Evolutionary conservation across 2,888 invertebrate genomes (phyloP).

Genomic region (Nysson spinosus): DNA sequence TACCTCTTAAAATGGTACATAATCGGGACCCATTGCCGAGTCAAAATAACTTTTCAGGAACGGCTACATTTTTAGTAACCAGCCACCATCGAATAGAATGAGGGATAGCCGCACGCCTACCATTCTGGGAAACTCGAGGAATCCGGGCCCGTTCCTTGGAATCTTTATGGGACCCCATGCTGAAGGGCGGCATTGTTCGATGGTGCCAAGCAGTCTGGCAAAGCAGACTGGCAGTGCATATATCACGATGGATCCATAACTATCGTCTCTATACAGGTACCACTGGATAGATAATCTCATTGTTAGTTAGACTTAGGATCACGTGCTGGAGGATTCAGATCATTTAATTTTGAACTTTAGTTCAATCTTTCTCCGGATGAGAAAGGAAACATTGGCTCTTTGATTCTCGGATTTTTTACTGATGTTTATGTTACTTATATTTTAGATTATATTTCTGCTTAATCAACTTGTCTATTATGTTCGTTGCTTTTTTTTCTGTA

Average conservation of each 20-base stretch:
- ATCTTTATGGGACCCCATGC: conserved; percentile 60
- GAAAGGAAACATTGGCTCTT: too few relatives aligned
- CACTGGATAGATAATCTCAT: conserved; percentile 45
- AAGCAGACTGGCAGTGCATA: conserved; percentile 19
- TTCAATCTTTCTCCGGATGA: not conserved
- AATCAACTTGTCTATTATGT: too few relatives aligned
- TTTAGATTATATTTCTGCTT: too few relatives aligned
- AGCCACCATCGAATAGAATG: conserved; percentile 35
- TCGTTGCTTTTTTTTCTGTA: too few relatives aligned
- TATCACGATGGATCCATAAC: conserved; percentile 27
- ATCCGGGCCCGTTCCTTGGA: conserved; percentile 49
- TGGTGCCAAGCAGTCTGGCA: conserved; percentile 70
- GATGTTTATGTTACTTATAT: not conserved
- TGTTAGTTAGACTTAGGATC: conserved; percentile 37
- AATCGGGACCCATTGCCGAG: conserved; percentile 18
- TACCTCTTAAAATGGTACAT: conserved; percentile 19
- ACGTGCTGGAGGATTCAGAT: conserved; percentile 21
- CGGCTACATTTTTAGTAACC: conserved; percentile 19
- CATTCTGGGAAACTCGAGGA: conserved; percentile 61
- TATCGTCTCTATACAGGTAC: conserved; percentile 26
- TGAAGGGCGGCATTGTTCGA: conserved; percentile 59
- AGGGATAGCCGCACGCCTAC: conserved; percentile 44
- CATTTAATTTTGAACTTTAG: conserved; percentile 35
- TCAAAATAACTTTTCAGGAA: conserved; percentile 29
- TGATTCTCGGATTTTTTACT: not conserved